Conservation (phyloP, 2,888 invertebrate genomes). For the Schrankia costaestrigalis region DNA sequence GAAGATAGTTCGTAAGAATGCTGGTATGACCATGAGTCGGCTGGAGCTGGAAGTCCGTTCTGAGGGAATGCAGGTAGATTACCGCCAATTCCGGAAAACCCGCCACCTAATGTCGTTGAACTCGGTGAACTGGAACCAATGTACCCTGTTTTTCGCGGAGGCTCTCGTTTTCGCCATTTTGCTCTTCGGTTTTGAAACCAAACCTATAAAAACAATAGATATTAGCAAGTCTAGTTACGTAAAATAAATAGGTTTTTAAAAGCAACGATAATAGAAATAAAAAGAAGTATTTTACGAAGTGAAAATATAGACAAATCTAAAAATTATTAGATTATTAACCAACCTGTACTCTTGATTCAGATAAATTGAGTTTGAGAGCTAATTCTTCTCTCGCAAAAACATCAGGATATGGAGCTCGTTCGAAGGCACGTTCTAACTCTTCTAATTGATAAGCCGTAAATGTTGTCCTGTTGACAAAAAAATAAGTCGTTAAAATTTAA, state of each 20-base stretch:
- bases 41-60: constrained; percentile 82
- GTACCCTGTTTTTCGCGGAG: constrained; percentile 93
- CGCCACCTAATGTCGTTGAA: constrained; percentile 84
- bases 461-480: constrained; percentile 88
- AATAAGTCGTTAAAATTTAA: too few species aligned
- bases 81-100: constrained; percentile 75
- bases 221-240: background rate
- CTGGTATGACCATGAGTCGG: constrained; percentile 90
- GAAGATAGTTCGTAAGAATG: constrained; percentile 88
- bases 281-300: background rate
- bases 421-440: constrained; percentile 95
- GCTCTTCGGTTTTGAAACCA: constrained; percentile 96
- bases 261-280: too few species aligned
- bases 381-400: constrained; percentile 97
- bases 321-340: too few species aligned
- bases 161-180: constrained; percentile 96
- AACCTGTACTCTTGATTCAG: constrained; percentile 85
- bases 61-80: constrained; percentile 80
- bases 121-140: constrained; percentile 86
- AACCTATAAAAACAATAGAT: constrained; percentile 63
- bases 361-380: constrained; percentile 93
- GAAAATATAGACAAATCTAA: too few species aligned
- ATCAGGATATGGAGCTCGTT: constrained; percentile 97
- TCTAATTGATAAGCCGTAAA: constrained; percentile 97
- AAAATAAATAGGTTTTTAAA: too few species aligned